phyloP scores from a whole-genome alignment of 2,113 vertebrate genomes.

The Zosterops hypoxanthus region DNA sequence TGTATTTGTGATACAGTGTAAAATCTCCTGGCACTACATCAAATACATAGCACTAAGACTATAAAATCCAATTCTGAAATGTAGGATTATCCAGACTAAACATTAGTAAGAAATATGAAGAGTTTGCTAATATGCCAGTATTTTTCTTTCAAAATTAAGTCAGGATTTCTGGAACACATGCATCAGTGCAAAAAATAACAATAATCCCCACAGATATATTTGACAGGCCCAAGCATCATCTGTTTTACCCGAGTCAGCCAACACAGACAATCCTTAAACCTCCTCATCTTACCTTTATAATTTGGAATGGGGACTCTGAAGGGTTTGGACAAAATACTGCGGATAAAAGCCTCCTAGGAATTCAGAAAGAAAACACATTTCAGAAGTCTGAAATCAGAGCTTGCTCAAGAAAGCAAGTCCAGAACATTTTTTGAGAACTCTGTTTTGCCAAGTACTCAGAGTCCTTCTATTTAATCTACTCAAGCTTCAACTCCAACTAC shows the following conservation, averaged over 20 bases:
- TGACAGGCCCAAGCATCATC: background rate
- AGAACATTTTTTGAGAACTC: background rate
- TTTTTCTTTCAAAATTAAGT: slow-evolving; percentile 21
- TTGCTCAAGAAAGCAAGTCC: background rate
- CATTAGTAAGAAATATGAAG: slow-evolving; percentile 19
- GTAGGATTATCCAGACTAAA: slow-evolving; percentile 51
- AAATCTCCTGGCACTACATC: slow-evolving; percentile 15
- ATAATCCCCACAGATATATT: slow-evolving; percentile 13
- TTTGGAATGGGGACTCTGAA: slow-evolving; percentile 96
- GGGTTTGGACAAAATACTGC: slow-evolving; percentile 93
- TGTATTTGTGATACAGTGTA: background rate
- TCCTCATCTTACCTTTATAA: slow-evolving; percentile 86
- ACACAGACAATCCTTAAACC: background rate
- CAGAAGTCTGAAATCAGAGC: slow-evolving; percentile 1
- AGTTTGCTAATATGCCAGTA: background rate
- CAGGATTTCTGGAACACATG: background rate
- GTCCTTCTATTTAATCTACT: background rate
- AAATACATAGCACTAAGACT: slow-evolving; percentile 14
- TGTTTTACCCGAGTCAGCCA: background rate
- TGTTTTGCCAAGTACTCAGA: background rate
- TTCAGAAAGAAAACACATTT: slow-evolving; percentile 41
- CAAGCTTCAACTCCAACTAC: background rate
- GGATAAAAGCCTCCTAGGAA: slow-evolving; percentile 92
- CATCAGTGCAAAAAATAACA: slow-evolving; percentile 31
- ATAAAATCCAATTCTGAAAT: slow-evolving; percentile 33